These are phyloP conservation scores for Xylota segnis DNA, from an alignment of 2,888 invertebrate species.

Conservation along the genomic window DNA sequence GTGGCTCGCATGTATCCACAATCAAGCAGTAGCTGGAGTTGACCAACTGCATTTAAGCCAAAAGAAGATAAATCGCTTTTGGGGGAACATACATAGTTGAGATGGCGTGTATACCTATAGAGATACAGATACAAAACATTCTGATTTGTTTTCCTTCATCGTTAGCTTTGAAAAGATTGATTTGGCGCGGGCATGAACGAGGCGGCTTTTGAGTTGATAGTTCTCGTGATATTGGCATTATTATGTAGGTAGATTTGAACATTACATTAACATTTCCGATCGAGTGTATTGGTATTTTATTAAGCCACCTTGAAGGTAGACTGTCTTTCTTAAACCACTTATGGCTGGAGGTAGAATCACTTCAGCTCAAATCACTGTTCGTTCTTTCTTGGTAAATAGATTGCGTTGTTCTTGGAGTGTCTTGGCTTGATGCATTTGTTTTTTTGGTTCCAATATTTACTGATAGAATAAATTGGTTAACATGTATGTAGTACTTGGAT, in stretches of 20 bases:
- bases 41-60: constrained; percentile 37
- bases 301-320: constrained; percentile 55
- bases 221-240: constrained; percentile 67
- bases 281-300: constrained; percentile 55
- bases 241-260: constrained; percentile 60
- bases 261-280: constrained; percentile 66
- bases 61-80: constrained; percentile 66
- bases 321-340: constrained; percentile 29
- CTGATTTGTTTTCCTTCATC: constrained; percentile 63
- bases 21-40: constrained; percentile 28
- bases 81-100: constrained; percentile 60
- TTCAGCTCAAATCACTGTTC: not conserved
- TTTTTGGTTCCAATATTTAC: too few species aligned
- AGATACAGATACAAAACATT: constrained; percentile 46
- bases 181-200: constrained; percentile 1
- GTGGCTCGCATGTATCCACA: constrained; percentile 31
- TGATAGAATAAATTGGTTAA: not conserved
- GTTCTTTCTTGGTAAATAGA: constrained; percentile 15
- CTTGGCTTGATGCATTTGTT: not conserved
- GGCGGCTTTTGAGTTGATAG: constrained; percentile 18
- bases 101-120: constrained; percentile 53
- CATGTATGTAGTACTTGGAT: not conserved
- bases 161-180: constrained; percentile 38
- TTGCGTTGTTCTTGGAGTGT: not conserved
- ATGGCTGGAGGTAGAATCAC: constrained; percentile 28